Evolutionary conservation across 2,888 invertebrate genomes (phyloP).

Genomic region (Elgonia sp.): DNA sequence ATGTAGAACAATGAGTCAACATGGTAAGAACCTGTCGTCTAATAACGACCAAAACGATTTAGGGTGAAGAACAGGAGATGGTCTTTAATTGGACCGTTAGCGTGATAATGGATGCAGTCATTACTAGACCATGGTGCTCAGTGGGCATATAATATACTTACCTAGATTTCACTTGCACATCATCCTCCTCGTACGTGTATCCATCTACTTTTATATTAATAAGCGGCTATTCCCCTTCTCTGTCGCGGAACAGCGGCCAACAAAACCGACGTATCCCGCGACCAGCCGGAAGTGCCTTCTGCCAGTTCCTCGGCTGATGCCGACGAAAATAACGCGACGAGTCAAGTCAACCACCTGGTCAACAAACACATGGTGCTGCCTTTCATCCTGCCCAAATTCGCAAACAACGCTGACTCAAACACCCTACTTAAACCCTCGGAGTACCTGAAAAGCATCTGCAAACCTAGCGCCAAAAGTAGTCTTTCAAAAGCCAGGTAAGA

Average conservation of each 20-base stretch:
- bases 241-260: slow-evolving; percentile 86
- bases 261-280: slow-evolving; percentile 84
- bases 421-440: slow-evolving; percentile 97
- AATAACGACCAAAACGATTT: slow-evolving; percentile 75
- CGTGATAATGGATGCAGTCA: slow-evolving; percentile 84
- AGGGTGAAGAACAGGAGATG: slow-evolving; percentile 73
- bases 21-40: slow-evolving; percentile 38
- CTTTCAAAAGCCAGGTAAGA: slow-evolving; percentile 85
- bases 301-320: slow-evolving; percentile 87
- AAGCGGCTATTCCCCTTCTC: slow-evolving; percentile 75
- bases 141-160: slow-evolving; percentile 87
- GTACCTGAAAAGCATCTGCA: slow-evolving; percentile 94
- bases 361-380: slow-evolving; percentile 95
- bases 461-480: slow-evolving; percentile 82
- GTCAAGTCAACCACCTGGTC: slow-evolving; percentile 89
- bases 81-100: slow-evolving; percentile 83
- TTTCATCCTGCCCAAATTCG: slow-evolving; percentile 97
- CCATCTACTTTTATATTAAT: slow-evolving; percentile 77
- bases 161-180: slow-evolving; percentile 86
- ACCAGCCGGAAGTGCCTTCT: slow-evolving; percentile 85
- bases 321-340: slow-evolving; percentile 83
- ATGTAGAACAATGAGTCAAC: slow-evolving; percentile 30
- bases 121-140: slow-evolving; percentile 86
- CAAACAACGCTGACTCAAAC: slow-evolving; percentile 92
- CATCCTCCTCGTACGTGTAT: slow-evolving; percentile 62